phyloP scores from a whole-genome alignment of 2,113 vertebrate species.

The Vimba vimba region DNA sequence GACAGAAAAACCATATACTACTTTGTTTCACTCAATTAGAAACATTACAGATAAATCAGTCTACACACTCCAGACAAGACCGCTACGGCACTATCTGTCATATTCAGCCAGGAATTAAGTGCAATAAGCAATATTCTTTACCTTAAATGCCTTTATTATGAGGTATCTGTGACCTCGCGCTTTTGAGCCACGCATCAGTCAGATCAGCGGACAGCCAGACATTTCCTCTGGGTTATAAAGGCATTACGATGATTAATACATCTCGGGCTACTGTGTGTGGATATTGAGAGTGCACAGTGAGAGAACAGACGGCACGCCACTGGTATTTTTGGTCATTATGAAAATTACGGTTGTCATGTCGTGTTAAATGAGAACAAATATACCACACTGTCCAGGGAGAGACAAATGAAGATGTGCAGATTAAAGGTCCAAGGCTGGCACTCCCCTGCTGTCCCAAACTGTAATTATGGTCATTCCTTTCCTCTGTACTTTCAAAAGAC shows the following conservation, averaged over 20 bases:
- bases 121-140: constrained; percentile 1
- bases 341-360: constrained; percentile 63
- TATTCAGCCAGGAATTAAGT: not conserved
- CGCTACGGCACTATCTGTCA: not conserved
- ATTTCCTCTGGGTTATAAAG: constrained; percentile 29
- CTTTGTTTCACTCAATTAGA: constrained; percentile 57
- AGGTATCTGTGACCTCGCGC: not conserved
- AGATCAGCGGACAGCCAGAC: constrained; percentile 10
- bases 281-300: constrained; percentile 38
- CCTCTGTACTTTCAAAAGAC: constrained; percentile 73
- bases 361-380: constrained; percentile 59
- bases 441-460: constrained; percentile 57
- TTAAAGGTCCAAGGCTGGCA: constrained; percentile 60
- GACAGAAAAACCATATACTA: constrained; percentile 34
- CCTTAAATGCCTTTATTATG: constrained; percentile 9
- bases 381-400: constrained; percentile 59
- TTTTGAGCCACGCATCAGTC: constrained; percentile 1
- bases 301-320: constrained; percentile 47
- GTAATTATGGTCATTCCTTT: constrained; percentile 70
- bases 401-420: constrained; percentile 72
- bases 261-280: constrained; percentile 27
- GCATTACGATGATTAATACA: constrained; percentile 46
- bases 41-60: constrained; percentile 53
- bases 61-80: constrained; percentile 2
- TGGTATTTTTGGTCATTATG: constrained; percentile 59